phyloP scores from a whole-genome alignment of 2,797 vertebrate genomes.

The Chiloscyllium punctatum region DNA sequence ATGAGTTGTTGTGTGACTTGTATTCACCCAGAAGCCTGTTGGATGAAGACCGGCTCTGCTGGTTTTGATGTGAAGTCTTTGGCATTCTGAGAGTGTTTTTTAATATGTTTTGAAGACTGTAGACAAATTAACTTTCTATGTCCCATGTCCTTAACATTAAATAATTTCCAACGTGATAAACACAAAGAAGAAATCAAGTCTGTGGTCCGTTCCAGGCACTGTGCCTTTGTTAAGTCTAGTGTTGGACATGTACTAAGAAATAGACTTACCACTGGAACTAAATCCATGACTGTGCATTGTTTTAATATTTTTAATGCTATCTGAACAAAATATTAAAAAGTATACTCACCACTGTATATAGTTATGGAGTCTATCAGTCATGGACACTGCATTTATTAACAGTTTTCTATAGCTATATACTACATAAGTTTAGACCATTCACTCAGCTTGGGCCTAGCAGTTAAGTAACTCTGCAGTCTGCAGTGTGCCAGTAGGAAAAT shows the following conservation, averaged over 20 bases:
- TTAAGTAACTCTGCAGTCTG: background rate
- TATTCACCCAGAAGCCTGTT: background rate
- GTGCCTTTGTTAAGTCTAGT: conserved; percentile 77
- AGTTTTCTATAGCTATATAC: background rate
- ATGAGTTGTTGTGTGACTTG: background rate
- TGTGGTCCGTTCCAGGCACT: conserved; percentile 80
- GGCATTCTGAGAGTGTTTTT: background rate
- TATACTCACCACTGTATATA: background rate
- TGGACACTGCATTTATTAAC: background rate
- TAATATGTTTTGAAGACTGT: background rate
- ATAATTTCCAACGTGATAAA: background rate
- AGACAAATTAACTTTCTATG: background rate
- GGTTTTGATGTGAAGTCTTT: background rate
- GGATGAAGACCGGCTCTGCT: background rate
- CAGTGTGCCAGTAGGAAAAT: background rate
- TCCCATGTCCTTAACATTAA: background rate
- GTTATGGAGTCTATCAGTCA: conserved; percentile 9
- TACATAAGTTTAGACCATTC: background rate
- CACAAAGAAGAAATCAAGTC: conserved; percentile 54
- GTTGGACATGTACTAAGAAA: conserved; percentile 59
- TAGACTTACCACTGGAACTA: conserved; percentile 12
- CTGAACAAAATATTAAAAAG: background rate
- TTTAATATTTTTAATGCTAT: background rate
- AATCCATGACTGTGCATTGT: background rate
- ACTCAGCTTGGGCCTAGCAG: background rate